Conservation (phyloP, 1,140 invertebrate species). For the Oedothorax gibbosus region DNA sequence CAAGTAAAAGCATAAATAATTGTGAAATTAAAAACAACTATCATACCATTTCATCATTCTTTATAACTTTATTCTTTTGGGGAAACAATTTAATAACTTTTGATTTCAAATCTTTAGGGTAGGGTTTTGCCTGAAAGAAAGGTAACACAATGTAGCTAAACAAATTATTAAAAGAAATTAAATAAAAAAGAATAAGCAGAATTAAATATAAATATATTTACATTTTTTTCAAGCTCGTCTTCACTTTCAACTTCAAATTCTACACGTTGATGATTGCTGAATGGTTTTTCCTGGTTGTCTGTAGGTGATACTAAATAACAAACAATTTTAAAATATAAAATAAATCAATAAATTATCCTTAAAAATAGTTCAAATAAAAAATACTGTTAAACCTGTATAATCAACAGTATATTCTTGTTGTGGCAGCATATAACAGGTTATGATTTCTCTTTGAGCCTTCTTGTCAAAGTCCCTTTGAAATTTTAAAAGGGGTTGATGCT, state of each 20-base stretch:
- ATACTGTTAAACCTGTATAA: conserved; percentile 30
- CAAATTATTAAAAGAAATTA: no score
- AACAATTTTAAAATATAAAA: not conserved
- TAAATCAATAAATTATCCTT: not conserved
- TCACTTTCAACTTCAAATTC: conserved; percentile 52
- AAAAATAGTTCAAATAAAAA: not conserved
- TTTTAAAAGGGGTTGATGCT: conserved; percentile 93
- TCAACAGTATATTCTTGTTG: conserved; percentile 74
- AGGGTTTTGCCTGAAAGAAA: conserved; percentile 95
- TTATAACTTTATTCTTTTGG: conserved; percentile 73
- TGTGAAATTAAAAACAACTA: not conserved
- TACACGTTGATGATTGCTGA: conserved; percentile 19
- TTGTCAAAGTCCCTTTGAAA: conserved; percentile 82
- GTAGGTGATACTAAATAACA: conserved; percentile 12
- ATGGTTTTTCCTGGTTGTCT: conserved; percentile 15
- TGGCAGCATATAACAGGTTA: conserved; percentile 97
- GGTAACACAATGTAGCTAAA: conserved; percentile 71
- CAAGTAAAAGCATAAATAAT: not conserved
- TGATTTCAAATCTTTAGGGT: conserved; percentile 93
- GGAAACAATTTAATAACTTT: conserved; percentile 82
- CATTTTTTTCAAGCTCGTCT: conserved; percentile 49
- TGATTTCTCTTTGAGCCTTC: conserved; percentile 72
- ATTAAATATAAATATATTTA: conserved; percentile 16
- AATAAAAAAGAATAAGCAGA: not conserved
- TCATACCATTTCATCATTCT: conserved; percentile 63